A percentile compares a stretch with the other conserved stretches of the same genome.
phyloP scores from a whole-genome alignment of 2,113 vertebrate species.

The Phylloscopus trochiloides region DNA sequence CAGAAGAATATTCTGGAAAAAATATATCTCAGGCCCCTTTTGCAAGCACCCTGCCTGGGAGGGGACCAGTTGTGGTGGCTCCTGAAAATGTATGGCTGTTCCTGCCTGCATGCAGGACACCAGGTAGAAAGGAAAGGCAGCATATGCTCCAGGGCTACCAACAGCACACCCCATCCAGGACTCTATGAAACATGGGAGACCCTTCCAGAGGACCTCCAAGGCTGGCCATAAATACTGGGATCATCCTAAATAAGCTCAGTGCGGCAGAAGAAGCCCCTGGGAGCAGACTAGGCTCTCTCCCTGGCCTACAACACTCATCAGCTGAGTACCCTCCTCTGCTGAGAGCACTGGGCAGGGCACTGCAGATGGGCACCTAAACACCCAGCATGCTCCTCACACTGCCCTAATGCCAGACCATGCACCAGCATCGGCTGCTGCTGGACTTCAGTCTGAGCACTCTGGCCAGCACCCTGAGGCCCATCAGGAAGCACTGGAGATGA shows the following conservation, averaged over 20 bases:
- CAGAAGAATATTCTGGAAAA: neutral
- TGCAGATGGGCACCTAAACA: neutral
- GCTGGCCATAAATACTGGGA: neutral
- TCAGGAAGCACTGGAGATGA: neutral
- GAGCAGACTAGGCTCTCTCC: neutral
- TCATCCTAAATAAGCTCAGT: neutral
- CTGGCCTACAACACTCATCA: rapidly evolving
- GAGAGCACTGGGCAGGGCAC: neutral
- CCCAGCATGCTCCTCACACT: neutral
- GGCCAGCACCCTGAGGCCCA: neutral
- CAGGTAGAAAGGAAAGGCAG: neutral
- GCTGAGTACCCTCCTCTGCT: neutral
- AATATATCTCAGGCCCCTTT: neutral
- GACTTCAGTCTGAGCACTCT: neutral
- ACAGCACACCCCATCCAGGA: neutral
- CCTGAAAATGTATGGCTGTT: neutral
- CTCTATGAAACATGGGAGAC: neutral
- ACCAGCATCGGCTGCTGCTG: neutral
- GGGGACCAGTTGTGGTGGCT: rapidly evolving
- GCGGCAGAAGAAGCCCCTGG: neutral
- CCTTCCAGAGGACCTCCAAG: neutral
- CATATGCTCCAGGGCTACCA: rapidly evolving
- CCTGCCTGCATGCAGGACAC: neutral
- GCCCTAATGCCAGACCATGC: neutral
- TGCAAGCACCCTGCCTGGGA: neutral